Conservation (phyloP, 2,113 vertebrate species). For the Daubentonia madagascariensis region DNA sequence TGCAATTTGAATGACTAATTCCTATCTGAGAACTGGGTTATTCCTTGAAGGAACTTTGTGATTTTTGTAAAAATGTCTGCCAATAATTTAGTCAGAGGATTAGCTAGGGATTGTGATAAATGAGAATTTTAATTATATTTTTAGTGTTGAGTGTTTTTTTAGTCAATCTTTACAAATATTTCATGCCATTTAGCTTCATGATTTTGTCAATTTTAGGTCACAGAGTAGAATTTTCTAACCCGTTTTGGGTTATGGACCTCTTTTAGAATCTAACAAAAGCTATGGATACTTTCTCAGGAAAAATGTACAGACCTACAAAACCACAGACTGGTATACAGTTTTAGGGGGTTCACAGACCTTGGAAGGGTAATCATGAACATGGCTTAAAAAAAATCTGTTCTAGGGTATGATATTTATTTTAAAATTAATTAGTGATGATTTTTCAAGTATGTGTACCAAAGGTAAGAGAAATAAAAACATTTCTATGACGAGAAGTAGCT, state of each 20-base stretch:
- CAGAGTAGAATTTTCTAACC: neutral
- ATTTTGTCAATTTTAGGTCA: slow-evolving; percentile 9
- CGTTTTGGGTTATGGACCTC: neutral
- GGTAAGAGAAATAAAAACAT: neutral
- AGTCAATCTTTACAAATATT: neutral
- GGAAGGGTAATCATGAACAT: neutral
- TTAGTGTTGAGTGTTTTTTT: neutral
- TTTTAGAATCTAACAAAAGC: slow-evolving; percentile 6
- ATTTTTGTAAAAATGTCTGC: neutral
- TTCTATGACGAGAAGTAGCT: neutral
- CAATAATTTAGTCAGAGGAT: neutral
- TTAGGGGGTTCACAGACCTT: neutral
- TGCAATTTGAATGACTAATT: slow-evolving; percentile 2
- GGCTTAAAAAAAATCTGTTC: neutral
- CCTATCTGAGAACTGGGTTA: neutral
- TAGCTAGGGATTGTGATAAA: neutral
- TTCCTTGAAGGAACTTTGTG: neutral
- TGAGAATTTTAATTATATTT: neutral
- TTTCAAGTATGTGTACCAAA: neutral
- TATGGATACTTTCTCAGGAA: neutral
- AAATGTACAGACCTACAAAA: neutral
- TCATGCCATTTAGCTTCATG: neutral
- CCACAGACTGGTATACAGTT: neutral
- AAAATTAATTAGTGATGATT: neutral
- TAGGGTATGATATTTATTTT: neutral